Evolutionary conservation across 2,797 vertebrate genomes (phyloP), one percentile per base, ranked within the genome.

Genomic region (Prionace glauca): DNA sequence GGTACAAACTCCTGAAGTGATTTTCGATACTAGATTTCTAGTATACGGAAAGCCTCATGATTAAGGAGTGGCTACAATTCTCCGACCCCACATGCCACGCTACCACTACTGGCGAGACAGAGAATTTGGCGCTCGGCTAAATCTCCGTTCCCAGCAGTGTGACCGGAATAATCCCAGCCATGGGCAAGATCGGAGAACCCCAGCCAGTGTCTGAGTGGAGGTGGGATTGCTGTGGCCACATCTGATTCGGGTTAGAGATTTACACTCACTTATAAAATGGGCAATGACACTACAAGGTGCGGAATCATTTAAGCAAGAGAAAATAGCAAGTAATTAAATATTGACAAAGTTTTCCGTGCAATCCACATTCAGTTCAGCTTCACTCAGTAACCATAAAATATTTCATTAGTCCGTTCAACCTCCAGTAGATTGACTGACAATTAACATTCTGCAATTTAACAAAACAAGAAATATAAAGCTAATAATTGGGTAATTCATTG

Each of bases 311-410:
- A 95, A 56, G 22, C 24, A 72, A 18, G 41, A 29, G 26, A 94
- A 74, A 95, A 95, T n/a, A 95, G 93, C 5, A 32, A 71, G 96
- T 96, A 96, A 97, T 96, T 96, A 96, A 96, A 94, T 96, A 97
- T 97, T 96, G 97, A 97, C 97, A 92, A 96, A 96, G 74, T 0
- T 41, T 96, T 96, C 96, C 96, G 91, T 95, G 95, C 0, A 56
- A 96, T 96, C 74, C 96, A 96, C 96, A 94, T 96, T 96, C 84
- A 90, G n/a, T 96, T 95, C 96, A 96, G 96, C 96, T 97, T 96
- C 96, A 96, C 96, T 97, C 96, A 95, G 81, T 97, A 96, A 97
- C 96, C 96, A 96, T 96, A 65, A 95, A 96, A 97, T 96, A 96
- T 74, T 96, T 95, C 95, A 96, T 32, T 96, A 67, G 96, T 3